Base-by-base conservation (phyloP, 2,113 vertebrate species). In the Notarius lentiginosus region DNA sequence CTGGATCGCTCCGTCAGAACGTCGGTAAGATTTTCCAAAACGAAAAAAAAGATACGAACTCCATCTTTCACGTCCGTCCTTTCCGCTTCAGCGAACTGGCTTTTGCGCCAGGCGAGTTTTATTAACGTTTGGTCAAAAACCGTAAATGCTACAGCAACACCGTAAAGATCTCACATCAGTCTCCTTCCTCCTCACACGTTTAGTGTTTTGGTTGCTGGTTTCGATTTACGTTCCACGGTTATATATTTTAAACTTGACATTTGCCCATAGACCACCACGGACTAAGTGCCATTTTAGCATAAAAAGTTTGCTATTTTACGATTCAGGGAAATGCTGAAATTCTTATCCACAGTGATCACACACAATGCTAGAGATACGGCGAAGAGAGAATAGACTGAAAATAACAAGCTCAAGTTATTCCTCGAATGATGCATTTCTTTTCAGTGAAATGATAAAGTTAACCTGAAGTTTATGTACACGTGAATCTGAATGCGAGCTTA, bases 401-500 rank as follows among this genome's bases (percentile, higher is more conserved):
- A 22, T 61, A 81, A 41, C 41, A 10, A 60, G 5, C 30, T 61
- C 30, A 60, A 61, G 56, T 81, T 60, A 61, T 61, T 80, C 15
- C 17, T 80, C 60, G 27, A 17, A 27, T 55, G 14, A 1, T 56
- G 7, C n/a, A 24, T 86, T 68, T 70, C 24, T 51, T 56, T 80
- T 86, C 84, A 70, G 76, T 70, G 84, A 86, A 20, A 56, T 86
- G n/a, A 51, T 85, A 27, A 68, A 75, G 66, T 1, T 24, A 68
- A 80, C 27, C 66, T 66, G 76, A 80, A 53, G n/a, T 63, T 49
- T 81, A 75, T 82, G 56, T 63, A 75, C 86, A 87, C 9, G 41
- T 9, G 56, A 56, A 79, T 73, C 79, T 53, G 56, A 63, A 58
- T 55, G 14, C 91, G 51, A 92, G 93, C 95, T 97, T 94, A 99